Conservation (phyloP, 1,140 invertebrate genomes). For the Bombus fervidus region DNA sequence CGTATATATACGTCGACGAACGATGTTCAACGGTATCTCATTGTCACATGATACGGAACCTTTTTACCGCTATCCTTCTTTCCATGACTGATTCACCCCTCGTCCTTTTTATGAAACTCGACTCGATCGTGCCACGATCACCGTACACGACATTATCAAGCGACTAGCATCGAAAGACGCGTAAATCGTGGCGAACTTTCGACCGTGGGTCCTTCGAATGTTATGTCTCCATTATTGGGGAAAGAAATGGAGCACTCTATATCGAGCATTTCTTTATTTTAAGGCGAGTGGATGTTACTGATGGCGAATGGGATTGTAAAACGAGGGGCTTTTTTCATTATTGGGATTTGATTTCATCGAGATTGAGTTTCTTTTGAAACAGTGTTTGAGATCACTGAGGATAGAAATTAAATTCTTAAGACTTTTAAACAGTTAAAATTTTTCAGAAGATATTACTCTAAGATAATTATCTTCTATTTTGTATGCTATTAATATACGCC, state of each 20-base stretch:
- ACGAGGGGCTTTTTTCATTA: background rate
- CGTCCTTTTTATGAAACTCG: background rate
- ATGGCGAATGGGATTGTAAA: background rate
- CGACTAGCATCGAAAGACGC: background rate
- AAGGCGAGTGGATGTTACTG: background rate
- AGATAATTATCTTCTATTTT: no score
- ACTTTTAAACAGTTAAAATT: no score
- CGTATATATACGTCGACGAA: background rate
- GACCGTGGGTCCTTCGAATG: background rate
- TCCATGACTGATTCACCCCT: background rate
- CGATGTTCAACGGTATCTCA: background rate
- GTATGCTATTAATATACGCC: no score
- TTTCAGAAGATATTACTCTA: no score
- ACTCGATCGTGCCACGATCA: background rate
- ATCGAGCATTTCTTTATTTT: background rate
- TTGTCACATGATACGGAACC: conserved; percentile 6
- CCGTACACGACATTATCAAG: background rate
- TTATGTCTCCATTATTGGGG: background rate
- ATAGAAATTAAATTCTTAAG: no score
- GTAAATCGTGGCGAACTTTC: background rate
- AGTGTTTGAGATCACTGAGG: no score
- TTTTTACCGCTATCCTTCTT: background rate
- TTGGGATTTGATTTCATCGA: background rate
- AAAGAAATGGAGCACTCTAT: background rate
- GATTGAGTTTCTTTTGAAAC: no score